A percentile compares a stretch with the other conserved stretches of the same genome.
These are phyloP conservation scores for Gallinago jamesoni DNA, from an alignment of 2,113 vertebrate species.

Conservation along the genomic window DNA sequence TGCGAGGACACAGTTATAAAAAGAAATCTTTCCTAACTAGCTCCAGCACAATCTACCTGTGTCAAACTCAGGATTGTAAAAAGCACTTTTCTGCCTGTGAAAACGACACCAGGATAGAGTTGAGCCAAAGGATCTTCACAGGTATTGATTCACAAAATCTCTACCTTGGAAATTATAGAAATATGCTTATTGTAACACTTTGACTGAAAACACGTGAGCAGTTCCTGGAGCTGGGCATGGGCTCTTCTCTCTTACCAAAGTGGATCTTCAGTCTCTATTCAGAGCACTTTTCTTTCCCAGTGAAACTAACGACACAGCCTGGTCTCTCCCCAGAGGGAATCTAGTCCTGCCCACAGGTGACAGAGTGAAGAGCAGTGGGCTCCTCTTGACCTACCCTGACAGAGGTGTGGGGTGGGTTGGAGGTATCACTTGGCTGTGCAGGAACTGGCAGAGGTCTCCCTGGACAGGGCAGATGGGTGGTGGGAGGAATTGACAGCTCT, in stretches of 20 bases:
- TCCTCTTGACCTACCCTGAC: neutral
- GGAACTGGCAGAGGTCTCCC: neutral
- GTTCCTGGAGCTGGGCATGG: neutral
- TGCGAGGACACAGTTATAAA: neutral
- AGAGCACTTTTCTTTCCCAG: neutral
- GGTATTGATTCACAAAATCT: neutral
- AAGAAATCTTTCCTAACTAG: neutral
- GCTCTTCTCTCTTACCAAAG: neutral
- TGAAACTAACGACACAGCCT: neutral
- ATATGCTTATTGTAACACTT: rapidly evolving
- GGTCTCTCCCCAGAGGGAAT: neutral
- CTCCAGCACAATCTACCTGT: neutral
- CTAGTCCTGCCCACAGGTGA: neutral
- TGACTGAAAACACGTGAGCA: neutral
- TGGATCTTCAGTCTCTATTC: neutral
- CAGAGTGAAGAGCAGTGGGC: neutral
- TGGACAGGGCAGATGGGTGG: neutral
- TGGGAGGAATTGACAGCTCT: neutral
- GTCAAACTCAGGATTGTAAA: neutral
- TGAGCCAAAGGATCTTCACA: neutral
- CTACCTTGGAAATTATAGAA: neutral
- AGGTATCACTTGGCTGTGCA: neutral
- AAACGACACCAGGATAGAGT: neutral
- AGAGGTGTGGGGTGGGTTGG: neutral
- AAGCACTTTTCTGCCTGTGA: neutral